Percentiles rank a stretch among this genome's conserved stretches.
Evolutionary conservation across 2,113 vertebrate genomes (phyloP).

Genomic region (Odontesthes bonariensis): DNA sequence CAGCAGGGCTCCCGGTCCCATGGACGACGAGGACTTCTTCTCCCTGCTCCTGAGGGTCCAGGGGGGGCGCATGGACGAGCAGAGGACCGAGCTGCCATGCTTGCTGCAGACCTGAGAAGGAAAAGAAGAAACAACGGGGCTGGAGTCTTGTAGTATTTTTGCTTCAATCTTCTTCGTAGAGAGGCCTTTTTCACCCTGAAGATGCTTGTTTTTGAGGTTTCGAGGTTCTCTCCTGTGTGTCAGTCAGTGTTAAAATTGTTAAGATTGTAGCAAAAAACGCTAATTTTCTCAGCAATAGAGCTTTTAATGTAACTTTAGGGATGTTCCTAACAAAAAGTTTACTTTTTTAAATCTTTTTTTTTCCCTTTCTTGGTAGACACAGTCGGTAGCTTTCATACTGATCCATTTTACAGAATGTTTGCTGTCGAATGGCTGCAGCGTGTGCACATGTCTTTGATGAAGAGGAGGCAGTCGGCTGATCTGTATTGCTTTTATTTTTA

Average conservation of each 20-base stretch:
- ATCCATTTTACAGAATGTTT: conserved; percentile 21
- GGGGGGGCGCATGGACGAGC: conserved; percentile 88
- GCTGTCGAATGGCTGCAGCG: conserved; percentile 34
- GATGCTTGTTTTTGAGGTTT: conserved; percentile 11
- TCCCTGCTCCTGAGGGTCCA: conserved; percentile 90
- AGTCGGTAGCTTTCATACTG: conserved; percentile 18
- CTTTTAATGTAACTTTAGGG: conserved; percentile 33
- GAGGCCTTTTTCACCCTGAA: background rate
- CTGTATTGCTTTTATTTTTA: conserved; percentile 34
- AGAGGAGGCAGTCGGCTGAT: background rate
- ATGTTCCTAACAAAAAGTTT: conserved; percentile 23
- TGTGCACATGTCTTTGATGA: background rate
- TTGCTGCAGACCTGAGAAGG: conserved; percentile 72
- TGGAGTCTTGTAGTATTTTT: background rate
- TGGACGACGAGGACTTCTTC: conserved; percentile 91
- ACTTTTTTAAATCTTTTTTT: background rate
- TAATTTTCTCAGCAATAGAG: conserved; percentile 41
- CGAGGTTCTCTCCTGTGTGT: background rate
- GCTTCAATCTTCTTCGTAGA: conserved; percentile 24
- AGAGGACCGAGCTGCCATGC: conserved; percentile 83
- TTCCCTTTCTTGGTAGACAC: background rate
- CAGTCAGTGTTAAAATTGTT: conserved; percentile 36
- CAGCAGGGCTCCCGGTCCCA: conserved; percentile 86
- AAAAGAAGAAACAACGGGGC: conserved; percentile 8
- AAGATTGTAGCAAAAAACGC: conserved; percentile 28